Percentiles rank a stretch among this genome's conserved stretches.
These are phyloP conservation scores for Sandelia bainsii DNA, from an alignment of 2,797 vertebrate species.

Conservation along the genomic window DNA sequence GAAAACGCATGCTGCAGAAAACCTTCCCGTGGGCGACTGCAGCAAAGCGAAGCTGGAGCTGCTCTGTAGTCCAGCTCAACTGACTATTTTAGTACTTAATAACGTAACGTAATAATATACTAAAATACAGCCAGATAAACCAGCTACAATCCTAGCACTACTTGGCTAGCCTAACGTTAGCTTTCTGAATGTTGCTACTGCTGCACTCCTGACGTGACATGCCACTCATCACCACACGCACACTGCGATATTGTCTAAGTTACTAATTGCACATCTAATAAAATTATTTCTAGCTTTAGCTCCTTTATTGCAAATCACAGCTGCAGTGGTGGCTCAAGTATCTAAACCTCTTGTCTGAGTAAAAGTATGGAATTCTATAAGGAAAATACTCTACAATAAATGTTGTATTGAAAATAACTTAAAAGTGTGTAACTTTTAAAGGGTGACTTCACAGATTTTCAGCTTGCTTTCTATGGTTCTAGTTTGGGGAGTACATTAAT, in stretches of 20 bases:
- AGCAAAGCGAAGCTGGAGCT: constrained; percentile 61
- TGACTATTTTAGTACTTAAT: constrained; percentile 5
- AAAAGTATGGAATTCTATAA: neutral
- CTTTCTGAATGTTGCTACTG: constrained; percentile 21
- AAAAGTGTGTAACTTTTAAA: too few species aligned
- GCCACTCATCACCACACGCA: constrained; percentile 26
- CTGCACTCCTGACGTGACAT: constrained; percentile 47
- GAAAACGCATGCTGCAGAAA: constrained; percentile 74
- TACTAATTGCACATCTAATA: constrained; percentile 9
- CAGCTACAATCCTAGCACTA: constrained; percentile 15
- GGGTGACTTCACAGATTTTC: too few species aligned
- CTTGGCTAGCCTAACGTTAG: constrained; percentile 19
- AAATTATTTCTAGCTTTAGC: neutral
- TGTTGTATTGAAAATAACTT: too few species aligned
- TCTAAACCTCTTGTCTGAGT: neutral
- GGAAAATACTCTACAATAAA: too few species aligned
- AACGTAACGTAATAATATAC: too few species aligned
- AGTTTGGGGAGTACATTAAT: too few species aligned
- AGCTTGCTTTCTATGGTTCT: too few species aligned
- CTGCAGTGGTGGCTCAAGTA: neutral
- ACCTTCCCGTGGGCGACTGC: constrained; percentile 75
- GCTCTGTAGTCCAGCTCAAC: constrained; percentile 14
- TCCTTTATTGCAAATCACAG: neutral
- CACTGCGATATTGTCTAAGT: constrained; percentile 30
- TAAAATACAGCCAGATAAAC: neutral